These are phyloP conservation scores for Patella vulgata DNA, from an alignment of 1,140 invertebrate species.

Conservation along the genomic window DNA sequence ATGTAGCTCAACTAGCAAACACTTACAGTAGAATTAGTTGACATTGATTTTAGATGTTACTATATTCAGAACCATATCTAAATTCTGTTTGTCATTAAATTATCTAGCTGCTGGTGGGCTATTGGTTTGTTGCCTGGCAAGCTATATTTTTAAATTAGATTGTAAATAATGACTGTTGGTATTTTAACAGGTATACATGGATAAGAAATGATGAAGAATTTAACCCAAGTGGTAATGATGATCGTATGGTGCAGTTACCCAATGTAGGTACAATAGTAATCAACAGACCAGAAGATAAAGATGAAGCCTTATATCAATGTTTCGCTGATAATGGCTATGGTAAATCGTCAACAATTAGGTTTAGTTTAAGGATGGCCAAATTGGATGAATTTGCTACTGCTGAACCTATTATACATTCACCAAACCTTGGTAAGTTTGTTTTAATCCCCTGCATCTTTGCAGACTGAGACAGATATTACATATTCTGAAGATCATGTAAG, in stretches of 20 bases:
- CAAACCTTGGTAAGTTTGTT: no score
- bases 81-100: no score
- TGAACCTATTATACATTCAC: background rate
- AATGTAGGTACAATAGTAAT: slow-evolving; percentile 92
- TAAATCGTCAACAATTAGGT: slow-evolving; percentile 64
- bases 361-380: slow-evolving; percentile 47
- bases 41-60: no score
- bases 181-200: slow-evolving; percentile 84
- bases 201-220: slow-evolving; percentile 94
- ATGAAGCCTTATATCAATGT: slow-evolving; percentile 95
- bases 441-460: no score
- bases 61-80: no score
- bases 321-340: slow-evolving; percentile 96
- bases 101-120: no score
- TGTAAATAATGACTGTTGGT: background rate
- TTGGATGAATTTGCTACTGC: slow-evolving; percentile 39
- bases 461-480: no score
- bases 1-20: no score
- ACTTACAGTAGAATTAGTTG: no score
- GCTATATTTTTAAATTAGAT: no score
- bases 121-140: no score
- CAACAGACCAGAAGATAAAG: slow-evolving; percentile 86
- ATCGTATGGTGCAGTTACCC: slow-evolving; percentile 91
- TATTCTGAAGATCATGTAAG: no score
- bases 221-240: slow-evolving; percentile 73